Evolutionary conservation across 2,888 invertebrate genomes (phyloP), one percentile per base, ranked within the genome.

Genomic region (Brachypterus glaber): DNA sequence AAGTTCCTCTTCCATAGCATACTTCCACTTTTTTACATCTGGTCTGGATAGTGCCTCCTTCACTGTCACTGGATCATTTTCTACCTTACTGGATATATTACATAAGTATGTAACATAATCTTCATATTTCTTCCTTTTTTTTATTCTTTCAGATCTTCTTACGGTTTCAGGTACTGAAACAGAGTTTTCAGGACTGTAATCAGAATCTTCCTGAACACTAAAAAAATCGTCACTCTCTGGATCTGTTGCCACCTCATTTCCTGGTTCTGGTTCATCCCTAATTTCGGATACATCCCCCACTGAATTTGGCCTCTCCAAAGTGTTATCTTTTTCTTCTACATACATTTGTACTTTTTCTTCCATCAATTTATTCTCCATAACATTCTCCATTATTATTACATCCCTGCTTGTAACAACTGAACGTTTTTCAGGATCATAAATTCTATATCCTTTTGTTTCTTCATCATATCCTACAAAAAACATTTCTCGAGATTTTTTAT

Each of bases 391-490:
- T n/a, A 47, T 29, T 21, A 35, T 33, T 11, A 45, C 43, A 34
- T 45, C 47, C 15, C 39, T 15, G 24, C 29, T 41, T 5, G 21
- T 37, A 18, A 39, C 30, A 5, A 43, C 35, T 33, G 31, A 33
- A 21, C 30, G 33, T 7, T 36, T 37, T 11, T 11, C 25, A 18
- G 44, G 40, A 21, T 47, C 41, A 33, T 46, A 43, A 2, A 46
- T 25, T 17, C 53, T 37, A 41, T 53, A 54, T 8, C 49, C 52
- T 36, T 52, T 50, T 3, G 44, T 39, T 13, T 37, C 37, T 25
- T 49, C 51, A 40, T 43, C 44, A 41, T 45, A 54, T 2, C 54
- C 50, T 12, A 54, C 49, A 26, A 60, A 53, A 13, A 55, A 49
- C 25, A 47, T 25, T 35, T 52, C 47, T 5, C 40, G 35, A 33